Percentiles rank a stretch among this genome's conserved stretches.
Conservation (phyloP, 2,797 vertebrate species). For the Spondyliosoma cantharus region DNA sequence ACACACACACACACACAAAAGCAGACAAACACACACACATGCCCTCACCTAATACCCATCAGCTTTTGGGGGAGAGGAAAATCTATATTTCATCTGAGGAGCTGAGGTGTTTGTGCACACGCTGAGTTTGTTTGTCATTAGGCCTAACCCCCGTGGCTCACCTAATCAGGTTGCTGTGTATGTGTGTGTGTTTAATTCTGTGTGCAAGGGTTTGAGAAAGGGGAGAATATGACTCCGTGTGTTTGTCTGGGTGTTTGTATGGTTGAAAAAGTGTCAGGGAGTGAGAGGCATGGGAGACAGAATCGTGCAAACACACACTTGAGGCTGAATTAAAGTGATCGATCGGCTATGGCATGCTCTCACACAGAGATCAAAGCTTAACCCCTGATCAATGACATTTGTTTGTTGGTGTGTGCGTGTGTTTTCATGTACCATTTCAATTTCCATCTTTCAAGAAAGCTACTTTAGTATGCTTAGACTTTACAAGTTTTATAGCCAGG, state of each 20-base stretch:
- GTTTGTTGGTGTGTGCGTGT: conserved; percentile 55
- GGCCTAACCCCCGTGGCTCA: conserved; percentile 77
- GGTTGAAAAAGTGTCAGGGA: conserved; percentile 33
- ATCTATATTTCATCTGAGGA: conserved; percentile 84
- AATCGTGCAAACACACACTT: conserved; percentile 78
- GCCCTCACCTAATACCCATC: conserved; percentile 74
- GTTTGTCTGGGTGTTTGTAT: conserved; percentile 9
- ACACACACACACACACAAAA: conserved; percentile 22
- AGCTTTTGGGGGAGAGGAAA: conserved; percentile 77
- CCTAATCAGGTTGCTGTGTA: conserved; percentile 78
- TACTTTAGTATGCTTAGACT: conserved; percentile 31
- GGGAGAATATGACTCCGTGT: conserved; percentile 38
- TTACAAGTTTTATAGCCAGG: conserved; percentile 1
- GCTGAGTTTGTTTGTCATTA: conserved; percentile 84
- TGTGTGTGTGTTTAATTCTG: conserved; percentile 56
- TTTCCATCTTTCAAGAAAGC: conserved; percentile 52
- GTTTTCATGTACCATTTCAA: conserved; percentile 61
- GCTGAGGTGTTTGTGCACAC: conserved; percentile 79
- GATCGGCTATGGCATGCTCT: conserved; percentile 76
- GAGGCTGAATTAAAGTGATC: conserved; percentile 82
- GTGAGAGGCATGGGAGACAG: conserved; percentile 51
- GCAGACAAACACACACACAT: conserved; percentile 37
- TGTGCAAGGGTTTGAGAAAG: conserved; percentile 47
- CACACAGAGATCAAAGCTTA: conserved; percentile 77
- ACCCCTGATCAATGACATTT: conserved; percentile 75